phyloP scores from a whole-genome alignment of 2,113 vertebrate species.

The Nycticebus coucang region DNA sequence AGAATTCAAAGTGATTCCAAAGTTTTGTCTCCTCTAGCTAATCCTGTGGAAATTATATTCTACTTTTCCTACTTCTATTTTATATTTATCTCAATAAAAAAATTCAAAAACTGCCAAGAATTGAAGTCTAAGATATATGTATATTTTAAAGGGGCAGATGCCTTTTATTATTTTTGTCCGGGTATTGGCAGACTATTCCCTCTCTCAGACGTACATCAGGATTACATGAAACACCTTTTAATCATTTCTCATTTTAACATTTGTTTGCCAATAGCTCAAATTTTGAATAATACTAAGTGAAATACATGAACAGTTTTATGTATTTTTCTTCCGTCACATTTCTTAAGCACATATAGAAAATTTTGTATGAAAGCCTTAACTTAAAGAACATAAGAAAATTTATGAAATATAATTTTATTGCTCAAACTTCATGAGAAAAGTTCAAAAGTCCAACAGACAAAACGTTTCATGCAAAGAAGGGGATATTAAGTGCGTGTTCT shows the following conservation, averaged over 20 bases:
- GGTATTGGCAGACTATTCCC: background rate
- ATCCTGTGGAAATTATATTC: conserved; percentile 43
- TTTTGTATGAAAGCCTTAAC: background rate
- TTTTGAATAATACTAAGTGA: conserved; percentile 42
- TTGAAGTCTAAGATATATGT: background rate
- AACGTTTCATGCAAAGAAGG: conserved; percentile 6
- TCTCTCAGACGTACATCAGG: background rate
- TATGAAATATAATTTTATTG: conserved; percentile 1
- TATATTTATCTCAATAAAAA: conserved; percentile 46
- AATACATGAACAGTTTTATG: conserved; percentile 22
- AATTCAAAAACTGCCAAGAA: background rate
- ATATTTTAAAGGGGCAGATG: background rate
- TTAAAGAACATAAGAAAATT: background rate
- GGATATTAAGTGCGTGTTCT: background rate
- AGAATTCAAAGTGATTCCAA: conserved; percentile 62
- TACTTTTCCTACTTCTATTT: conserved; percentile 44
- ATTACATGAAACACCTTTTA: background rate
- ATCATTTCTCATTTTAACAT: background rate
- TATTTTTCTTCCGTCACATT: background rate
- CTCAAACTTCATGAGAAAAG: conserved; percentile 7
- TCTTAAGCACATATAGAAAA: background rate
- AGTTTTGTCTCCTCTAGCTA: conserved; percentile 45
- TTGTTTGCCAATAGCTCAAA: background rate
- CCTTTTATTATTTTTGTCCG: background rate
- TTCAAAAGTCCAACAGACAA: conserved; percentile 29